Base-by-base conservation (phyloP, 1,140 invertebrate species). In the Drosophila nigrodunni region DNA sequence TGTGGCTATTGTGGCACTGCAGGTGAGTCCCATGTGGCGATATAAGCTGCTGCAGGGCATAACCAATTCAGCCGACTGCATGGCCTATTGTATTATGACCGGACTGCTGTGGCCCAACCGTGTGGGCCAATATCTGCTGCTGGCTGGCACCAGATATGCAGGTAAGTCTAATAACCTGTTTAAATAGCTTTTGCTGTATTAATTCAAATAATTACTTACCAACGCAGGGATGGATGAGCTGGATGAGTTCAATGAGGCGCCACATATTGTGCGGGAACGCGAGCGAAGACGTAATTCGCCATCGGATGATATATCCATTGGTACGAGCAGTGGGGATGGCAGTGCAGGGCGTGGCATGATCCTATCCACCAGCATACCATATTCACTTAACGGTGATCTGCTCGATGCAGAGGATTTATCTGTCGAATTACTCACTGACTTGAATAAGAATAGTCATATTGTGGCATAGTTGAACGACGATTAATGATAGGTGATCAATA, bases 41-140 rank as follows among this genome's bases (percentile, higher is more conserved):
- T 98, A 97, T 93, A 99, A 99, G 93, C 95, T 99, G 81, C 93
- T 99, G 67, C 94, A 98, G 80, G 98, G 97, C 88, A 98, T 99
- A 77, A 98, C 97, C 39, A 98, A 98, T 91, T 98, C 97, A 39
- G 97, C 97, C 1, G 97, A 99, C 91, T 98, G 98, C 92, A 94
- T 99, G 75, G 98, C 98, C 15, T 98, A 97, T 93, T 97, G 97
- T 83, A 96, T 98, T 6, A 97, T 99, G 96, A 96, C 98, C 0
- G 97, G 98, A 92, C 93, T 99, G 58, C 93, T 99, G 65, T 99
- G 98, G 97, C 98, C 98, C 13, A 97, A 97, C 47, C 93, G 97
- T 68, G 97, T 96, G 35, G 96, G 98, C 77, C 97, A 98, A 92
- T 98, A 98, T 93, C 96, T 98, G 82, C 93, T 97, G 50, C 93